Conservation (phyloP, 2,888 invertebrate genomes). For the Allolobophora icterica region DNA sequence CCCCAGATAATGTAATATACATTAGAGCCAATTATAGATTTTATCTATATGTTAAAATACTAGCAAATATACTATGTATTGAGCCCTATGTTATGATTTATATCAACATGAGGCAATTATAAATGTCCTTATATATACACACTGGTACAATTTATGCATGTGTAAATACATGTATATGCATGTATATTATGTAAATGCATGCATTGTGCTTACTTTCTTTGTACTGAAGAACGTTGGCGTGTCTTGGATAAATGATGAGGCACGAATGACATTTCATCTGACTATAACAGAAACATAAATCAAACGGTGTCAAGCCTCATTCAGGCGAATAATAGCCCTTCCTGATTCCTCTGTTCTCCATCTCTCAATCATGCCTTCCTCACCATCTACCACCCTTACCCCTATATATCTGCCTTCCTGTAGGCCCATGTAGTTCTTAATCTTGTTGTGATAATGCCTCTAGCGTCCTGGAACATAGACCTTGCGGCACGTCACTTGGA, state of each 20-base stretch:
- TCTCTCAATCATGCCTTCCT: not conserved
- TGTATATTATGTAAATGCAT: not conserved
- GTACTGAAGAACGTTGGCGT: slow-evolving; percentile 25
- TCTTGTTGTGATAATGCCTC: not conserved
- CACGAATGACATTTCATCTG: slow-evolving; percentile 26
- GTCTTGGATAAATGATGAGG: not conserved
- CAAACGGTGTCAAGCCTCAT: not conserved
- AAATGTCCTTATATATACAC: too few species aligned
- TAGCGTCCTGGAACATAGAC: not conserved
- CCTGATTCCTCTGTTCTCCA: not conserved
- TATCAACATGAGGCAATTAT: too few species aligned
- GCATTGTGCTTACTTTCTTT: slow-evolving; percentile 20
- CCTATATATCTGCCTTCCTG: too few species aligned
- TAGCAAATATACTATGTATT: too few species aligned
- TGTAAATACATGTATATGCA: not conserved
- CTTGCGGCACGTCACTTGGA: not conserved
- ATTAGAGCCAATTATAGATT: too few species aligned
- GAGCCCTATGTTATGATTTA: too few species aligned
- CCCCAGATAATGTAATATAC: too few species aligned
- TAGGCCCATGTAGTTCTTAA: not conserved
- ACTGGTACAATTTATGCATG: not conserved
- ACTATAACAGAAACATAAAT: not conserved
- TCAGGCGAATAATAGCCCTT: not conserved
- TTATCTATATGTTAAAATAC: too few species aligned
- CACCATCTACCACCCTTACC: too few species aligned